Evolutionary conservation across 2,888 invertebrate species (phyloP), one percentile per base, ranked within the genome.

Genomic region (Imbricaverruca yamaguchii): DNA sequence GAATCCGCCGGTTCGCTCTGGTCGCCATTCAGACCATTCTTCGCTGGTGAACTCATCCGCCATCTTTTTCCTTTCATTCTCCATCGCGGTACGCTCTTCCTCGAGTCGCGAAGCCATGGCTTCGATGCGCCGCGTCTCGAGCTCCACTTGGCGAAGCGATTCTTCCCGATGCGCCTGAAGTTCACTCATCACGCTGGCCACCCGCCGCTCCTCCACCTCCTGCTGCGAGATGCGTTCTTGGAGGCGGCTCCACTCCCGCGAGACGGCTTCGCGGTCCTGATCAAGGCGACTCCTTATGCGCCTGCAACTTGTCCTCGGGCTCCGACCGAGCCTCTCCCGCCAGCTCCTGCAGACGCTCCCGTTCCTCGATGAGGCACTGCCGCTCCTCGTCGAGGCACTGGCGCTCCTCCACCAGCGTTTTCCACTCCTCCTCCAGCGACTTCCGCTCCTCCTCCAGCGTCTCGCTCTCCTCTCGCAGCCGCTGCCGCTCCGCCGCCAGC

Each of bases 141-240:
- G 18, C 55, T 55, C 74, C 11, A 21, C 74, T 8, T 53, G 74
- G 15, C 53, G 53, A 2, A 74, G 53, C 21, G 74, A 74, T 23
- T 74, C 74, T 10, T 8, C 0, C 9, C 74, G 53, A 10, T 74
- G 21, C 74, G 53, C 55, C 21, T 74, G 53, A 21, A 74, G 53
- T 10, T 15, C 39, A 11, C 55, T 23, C 74, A 74, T 15, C 53
- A 55, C 15, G 21, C 55, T 55, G 18, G 74, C 53, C 7, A 74
- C 21, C 21, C 74, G 74, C 11, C 21, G 18, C 18, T 74, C 74
- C 55, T 74, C 74, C 21, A 55, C 21, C 9, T 74, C 74, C 55
- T 74, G 74, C 21, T 53, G 53, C 21, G 74, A 74, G 53, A 74
- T 74, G 18, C 74, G 74, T 21, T 53, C 74, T 23, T 74, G 74